These are phyloP conservation scores for Icerya purchasi DNA, from an alignment of 2,888 invertebrate species.

Conservation along the genomic window DNA sequence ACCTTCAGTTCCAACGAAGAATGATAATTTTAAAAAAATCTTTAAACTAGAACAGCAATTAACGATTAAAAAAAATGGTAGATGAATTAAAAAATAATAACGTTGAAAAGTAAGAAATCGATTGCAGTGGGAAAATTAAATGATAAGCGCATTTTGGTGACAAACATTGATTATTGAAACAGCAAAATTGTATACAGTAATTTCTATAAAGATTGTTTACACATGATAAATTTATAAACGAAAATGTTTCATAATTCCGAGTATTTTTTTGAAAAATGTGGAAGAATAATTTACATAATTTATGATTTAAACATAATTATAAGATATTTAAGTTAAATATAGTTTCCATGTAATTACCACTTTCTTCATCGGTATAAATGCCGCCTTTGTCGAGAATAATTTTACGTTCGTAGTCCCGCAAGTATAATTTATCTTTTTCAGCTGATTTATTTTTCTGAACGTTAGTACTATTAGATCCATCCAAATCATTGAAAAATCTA, in stretches of 20 bases:
- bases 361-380: slow-evolving; percentile 29
- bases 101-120: too few relatives aligned
- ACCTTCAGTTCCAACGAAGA: too few relatives aligned
- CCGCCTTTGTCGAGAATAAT: slow-evolving; percentile 47
- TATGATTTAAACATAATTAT: not conserved
- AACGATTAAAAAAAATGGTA: too few relatives aligned
- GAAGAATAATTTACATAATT: not conserved
- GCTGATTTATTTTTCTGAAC: slow-evolving; percentile 14
- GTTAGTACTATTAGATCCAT: slow-evolving; percentile 17
- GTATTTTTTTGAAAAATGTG: not conserved
- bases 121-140: too few relatives aligned
- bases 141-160: too few relatives aligned
- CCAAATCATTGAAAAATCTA: slow-evolving; percentile 41
- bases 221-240: not conserved
- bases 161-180: too few relatives aligned
- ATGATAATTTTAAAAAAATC: too few relatives aligned
- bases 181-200: too few relatives aligned
- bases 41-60: too few relatives aligned
- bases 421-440: slow-evolving; percentile 30
- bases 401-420: slow-evolving; percentile 61
- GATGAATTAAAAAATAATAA: too few relatives aligned
- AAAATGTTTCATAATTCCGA: not conserved
- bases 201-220: not conserved
- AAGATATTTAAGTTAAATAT: not conserved
- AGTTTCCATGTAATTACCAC: slow-evolving; percentile 22